Percentiles rank a stretch among this genome's conserved stretches.
phyloP scores from a whole-genome alignment of 2,797 vertebrate species.

The Premnoplex brunnescens region DNA sequence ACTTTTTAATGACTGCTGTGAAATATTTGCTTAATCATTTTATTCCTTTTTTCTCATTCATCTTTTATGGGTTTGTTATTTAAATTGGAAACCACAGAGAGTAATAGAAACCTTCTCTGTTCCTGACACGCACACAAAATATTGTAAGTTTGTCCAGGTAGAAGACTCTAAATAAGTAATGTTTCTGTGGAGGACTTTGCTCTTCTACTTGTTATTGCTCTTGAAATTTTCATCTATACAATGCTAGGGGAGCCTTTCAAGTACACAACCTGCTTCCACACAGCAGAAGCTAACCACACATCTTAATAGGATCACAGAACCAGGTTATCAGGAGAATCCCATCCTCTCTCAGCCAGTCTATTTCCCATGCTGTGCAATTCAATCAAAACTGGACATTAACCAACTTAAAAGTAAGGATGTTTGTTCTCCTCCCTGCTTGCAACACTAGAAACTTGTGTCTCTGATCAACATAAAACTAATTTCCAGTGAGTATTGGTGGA shows the following conservation, averaged over 20 bases:
- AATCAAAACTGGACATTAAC: background rate
- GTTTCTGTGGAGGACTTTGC: background rate
- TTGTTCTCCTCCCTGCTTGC: background rate
- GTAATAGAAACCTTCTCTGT: background rate
- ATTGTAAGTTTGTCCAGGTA: background rate
- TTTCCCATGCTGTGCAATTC: background rate
- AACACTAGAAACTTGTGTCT: background rate
- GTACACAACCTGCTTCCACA: background rate
- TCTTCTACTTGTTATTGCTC: background rate
- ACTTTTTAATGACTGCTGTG: background rate
- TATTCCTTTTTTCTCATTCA: background rate
- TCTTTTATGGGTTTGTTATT: background rate
- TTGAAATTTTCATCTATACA: background rate
- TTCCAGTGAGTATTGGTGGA: background rate
- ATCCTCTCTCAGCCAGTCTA: background rate
- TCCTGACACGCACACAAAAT: background rate
- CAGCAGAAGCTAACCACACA: background rate
- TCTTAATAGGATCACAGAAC: background rate
- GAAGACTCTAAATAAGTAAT: background rate
- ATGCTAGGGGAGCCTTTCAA: background rate
- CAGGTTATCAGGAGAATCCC: background rate
- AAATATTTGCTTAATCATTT: background rate
- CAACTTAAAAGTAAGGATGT: background rate
- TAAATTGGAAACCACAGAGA: background rate
- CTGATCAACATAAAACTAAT: background rate